Evolutionary conservation across 1,140 invertebrate genomes (phyloP).

Genomic region (Drosophila jambulina): DNA sequence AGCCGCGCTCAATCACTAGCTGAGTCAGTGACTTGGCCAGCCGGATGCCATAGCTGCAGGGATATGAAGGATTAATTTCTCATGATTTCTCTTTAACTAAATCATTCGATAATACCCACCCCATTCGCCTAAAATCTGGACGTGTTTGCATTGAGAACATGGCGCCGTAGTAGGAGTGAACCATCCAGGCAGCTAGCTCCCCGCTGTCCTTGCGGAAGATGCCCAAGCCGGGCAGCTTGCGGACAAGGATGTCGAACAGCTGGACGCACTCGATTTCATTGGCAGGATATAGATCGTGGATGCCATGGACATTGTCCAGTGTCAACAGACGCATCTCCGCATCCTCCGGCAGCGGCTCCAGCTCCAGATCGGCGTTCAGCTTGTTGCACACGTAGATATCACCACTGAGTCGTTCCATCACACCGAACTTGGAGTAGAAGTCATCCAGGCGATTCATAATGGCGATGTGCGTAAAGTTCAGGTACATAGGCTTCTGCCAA

Average conservation of each 20-base stretch:
- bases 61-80: neutral
- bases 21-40: constrained; percentile 89
- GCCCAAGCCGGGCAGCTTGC: constrained; percentile 90
- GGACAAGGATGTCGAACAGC: constrained; percentile 91
- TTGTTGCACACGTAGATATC: constrained; percentile 91
- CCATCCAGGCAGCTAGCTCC: constrained; percentile 93
- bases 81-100: neutral
- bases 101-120: constrained; percentile 83
- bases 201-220: constrained; percentile 89
- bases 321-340: constrained; percentile 90
- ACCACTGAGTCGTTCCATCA: constrained; percentile 90
- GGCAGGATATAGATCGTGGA: constrained; percentile 93
- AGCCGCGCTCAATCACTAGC: constrained; percentile 90
- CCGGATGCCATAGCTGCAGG: constrained; percentile 87
- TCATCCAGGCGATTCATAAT: constrained; percentile 90
- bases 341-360: constrained; percentile 88
- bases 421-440: constrained; percentile 87
- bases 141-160: constrained; percentile 96
- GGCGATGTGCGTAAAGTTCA: constrained; percentile 92
- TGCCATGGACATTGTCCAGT: constrained; percentile 91
- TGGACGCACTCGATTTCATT: constrained; percentile 93
- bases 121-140: constrained; percentile 92
- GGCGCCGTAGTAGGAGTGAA: constrained; percentile 94
- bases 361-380: constrained; percentile 86
- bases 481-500: constrained; percentile 91